Evolutionary conservation across 2,888 invertebrate species (phyloP).

Genomic region (Hydrotaea cyrtoneurina): DNA sequence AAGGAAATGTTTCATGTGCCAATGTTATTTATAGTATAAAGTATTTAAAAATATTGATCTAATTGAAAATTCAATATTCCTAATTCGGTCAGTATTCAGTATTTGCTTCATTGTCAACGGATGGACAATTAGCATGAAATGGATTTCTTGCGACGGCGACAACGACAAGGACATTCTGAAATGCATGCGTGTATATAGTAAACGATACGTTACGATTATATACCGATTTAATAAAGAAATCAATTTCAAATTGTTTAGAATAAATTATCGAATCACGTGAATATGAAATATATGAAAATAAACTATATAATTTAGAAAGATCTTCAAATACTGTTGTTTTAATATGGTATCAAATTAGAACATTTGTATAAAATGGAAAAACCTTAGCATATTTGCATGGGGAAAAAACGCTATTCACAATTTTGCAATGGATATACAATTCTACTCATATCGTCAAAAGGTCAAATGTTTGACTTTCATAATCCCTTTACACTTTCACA

Average conservation of each 20-base stretch:
- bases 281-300: slow-evolving; percentile 28
- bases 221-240: neutral
- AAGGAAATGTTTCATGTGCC: slow-evolving; percentile 1
- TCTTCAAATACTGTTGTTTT: slow-evolving; percentile 5
- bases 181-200: slow-evolving; percentile 19
- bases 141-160: neutral
- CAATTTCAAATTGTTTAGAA: slow-evolving; percentile 11
- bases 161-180: neutral
- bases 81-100: neutral
- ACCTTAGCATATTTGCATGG: too few relatives aligned
- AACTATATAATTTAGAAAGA: slow-evolving; percentile 34
- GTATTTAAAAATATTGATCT: neutral
- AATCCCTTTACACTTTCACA: too few relatives aligned
- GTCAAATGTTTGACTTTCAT: too few relatives aligned
- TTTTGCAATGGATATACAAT: too few relatives aligned
- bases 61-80: neutral
- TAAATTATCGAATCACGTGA: slow-evolving; percentile 26
- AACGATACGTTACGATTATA: neutral
- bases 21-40: neutral
- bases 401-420: too few relatives aligned
- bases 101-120: slow-evolving; percentile 28
- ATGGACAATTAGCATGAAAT: neutral
- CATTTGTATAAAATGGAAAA: too few relatives aligned
- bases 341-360: too few relatives aligned
- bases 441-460: too few relatives aligned